Percentiles rank a stretch among this genome's conserved stretches.
phyloP scores from a whole-genome alignment of 2,888 invertebrate species.

The Heliconius hortense region DNA sequence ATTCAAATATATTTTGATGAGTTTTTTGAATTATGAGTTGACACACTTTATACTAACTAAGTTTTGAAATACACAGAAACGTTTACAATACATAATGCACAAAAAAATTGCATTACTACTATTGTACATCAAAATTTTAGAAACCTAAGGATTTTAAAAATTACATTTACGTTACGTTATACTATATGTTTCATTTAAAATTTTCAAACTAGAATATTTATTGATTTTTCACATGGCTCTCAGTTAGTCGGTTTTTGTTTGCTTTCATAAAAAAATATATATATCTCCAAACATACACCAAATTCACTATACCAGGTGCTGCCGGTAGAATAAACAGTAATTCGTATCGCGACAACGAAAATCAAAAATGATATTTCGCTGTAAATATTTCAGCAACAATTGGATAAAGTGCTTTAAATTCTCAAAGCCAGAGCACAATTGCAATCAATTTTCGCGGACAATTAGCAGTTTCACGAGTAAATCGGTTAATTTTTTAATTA shows the following conservation, averaged over 20 bases:
- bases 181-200: background rate
- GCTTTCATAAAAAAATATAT: slow-evolving; percentile 11
- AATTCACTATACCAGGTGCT: background rate
- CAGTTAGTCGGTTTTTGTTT: slow-evolving; percentile 4
- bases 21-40: too few species aligned
- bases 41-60: too few species aligned
- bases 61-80: too few species aligned
- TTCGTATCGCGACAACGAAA: slow-evolving; percentile 23
- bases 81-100: too few species aligned
- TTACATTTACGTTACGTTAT: too few species aligned
- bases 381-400: slow-evolving; percentile 35
- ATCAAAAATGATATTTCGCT: slow-evolving; percentile 29
- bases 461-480: slow-evolving; percentile 35
- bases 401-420: slow-evolving; percentile 39
- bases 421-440: slow-evolving; percentile 36
- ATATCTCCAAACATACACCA: slow-evolving; percentile 9
- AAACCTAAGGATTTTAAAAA: too few species aligned
- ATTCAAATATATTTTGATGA: too few species aligned
- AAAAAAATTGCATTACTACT: too few species aligned
- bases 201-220: background rate
- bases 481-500: slow-evolving; percentile 39
- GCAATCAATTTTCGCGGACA: slow-evolving; percentile 39
- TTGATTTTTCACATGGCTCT: background rate
- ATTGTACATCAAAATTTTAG: too few species aligned
- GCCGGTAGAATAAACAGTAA: slow-evolving; percentile 25